Evolutionary conservation across 1,140 invertebrate genomes (phyloP).

Genomic region (Dendroctonus valens): DNA sequence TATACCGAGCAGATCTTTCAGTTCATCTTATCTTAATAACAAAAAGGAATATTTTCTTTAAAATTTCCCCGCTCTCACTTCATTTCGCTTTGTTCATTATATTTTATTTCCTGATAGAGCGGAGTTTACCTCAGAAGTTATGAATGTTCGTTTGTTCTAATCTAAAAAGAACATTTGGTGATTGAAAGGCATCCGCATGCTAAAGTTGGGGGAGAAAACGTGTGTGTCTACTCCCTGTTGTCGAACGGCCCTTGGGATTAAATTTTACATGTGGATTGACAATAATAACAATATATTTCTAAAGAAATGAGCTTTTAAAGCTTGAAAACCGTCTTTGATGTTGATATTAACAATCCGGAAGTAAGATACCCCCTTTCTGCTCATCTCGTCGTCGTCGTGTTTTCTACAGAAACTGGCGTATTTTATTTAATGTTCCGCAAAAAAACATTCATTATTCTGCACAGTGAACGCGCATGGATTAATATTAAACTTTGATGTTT

Average conservation of each 20-base stretch:
- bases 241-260: slow-evolving; percentile 46
- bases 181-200: slow-evolving; percentile 44
- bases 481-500: slow-evolving; percentile 33
- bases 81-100: slow-evolving; percentile 36
- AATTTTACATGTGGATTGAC: slow-evolving; percentile 51
- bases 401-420: slow-evolving; percentile 24
- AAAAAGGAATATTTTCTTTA: slow-evolving; percentile 31
- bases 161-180: slow-evolving; percentile 46
- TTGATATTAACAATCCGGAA: slow-evolving; percentile 48
- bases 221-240: slow-evolving; percentile 23
- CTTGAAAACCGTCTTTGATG: slow-evolving; percentile 44
- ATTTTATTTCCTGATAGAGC: slow-evolving; percentile 39
- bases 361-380: slow-evolving; percentile 38
- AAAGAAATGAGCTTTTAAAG: slow-evolving; percentile 45
- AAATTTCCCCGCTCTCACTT: slow-evolving; percentile 27
- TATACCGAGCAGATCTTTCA: slow-evolving; percentile 16
- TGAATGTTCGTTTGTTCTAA: slow-evolving; percentile 46
- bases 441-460: slow-evolving; percentile 29
- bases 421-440: slow-evolving; percentile 35
- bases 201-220: slow-evolving; percentile 26
- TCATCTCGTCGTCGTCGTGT: slow-evolving; percentile 26
- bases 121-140: slow-evolving; percentile 43
- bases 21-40: slow-evolving; percentile 26
- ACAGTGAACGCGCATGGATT: slow-evolving; percentile 26
- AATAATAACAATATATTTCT: slow-evolving; percentile 49